Evolutionary conservation across 1,140 invertebrate genomes (phyloP).

Genomic region (Panagrolaimus sp.): DNA sequence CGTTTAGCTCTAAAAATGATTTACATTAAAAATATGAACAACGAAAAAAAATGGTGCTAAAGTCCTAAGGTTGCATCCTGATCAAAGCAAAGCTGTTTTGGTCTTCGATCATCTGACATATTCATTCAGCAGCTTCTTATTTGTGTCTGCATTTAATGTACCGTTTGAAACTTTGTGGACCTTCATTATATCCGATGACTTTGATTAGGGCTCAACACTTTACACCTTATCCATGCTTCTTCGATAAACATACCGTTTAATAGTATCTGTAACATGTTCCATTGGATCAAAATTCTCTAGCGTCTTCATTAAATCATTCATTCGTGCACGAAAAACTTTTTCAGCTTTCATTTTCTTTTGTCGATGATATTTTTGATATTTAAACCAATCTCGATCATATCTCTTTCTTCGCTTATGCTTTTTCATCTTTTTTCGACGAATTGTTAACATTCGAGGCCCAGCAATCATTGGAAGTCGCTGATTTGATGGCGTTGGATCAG

Average conservation of each 20-base stretch:
- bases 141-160: no score
- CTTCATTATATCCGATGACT: no score
- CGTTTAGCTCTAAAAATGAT: slow-evolving; percentile 37
- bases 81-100: no score
- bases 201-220: no score
- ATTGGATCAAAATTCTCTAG: slow-evolving; percentile 45
- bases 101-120: no score
- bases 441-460: slow-evolving; percentile 39
- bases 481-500: background rate
- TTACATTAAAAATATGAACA: background rate
- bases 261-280: slow-evolving; percentile 51
- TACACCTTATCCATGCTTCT: no score
- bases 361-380: slow-evolving; percentile 48
- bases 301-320: slow-evolving; percentile 45
- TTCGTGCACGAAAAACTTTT: slow-evolving; percentile 41
- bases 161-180: no score
- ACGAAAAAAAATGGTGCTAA: no score
- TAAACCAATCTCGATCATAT: slow-evolving; percentile 49
- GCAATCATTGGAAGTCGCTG: slow-evolving; percentile 17
- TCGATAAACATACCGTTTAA: slow-evolving; percentile 26
- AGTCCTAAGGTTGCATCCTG: no score
- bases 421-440: slow-evolving; percentile 55
- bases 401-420: slow-evolving; percentile 54
- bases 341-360: slow-evolving; percentile 53
- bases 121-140: no score